Evolutionary conservation across 2,888 invertebrate species (phyloP).

Genomic region (Ornithoptera alexandrae): DNA sequence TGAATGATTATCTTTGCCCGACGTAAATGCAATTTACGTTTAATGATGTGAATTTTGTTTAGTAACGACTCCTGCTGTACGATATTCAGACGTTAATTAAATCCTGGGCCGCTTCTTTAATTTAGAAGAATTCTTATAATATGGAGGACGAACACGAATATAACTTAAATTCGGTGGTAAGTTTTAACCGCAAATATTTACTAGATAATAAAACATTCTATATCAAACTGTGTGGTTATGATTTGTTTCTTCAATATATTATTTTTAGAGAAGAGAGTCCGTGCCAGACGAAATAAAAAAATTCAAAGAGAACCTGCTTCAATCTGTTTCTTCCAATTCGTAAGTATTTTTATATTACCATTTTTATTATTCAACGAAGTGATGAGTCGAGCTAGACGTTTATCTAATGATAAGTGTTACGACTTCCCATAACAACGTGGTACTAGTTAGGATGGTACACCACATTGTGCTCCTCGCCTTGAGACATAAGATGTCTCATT

Average conservation of each 20-base stretch:
- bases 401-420: no score
- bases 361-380: no score
- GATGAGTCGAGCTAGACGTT: no score
- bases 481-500: no score
- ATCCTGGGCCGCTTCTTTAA: conserved; percentile 37
- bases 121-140: conserved; percentile 39
- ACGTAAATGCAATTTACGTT: conserved; percentile 66
- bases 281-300: conserved; percentile 65
- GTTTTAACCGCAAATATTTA: conserved; percentile 29
- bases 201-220: not conserved
- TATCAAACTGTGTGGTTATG: not conserved
- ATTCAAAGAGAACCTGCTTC: conserved; percentile 67
- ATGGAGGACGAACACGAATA: conserved; percentile 35
- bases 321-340: conserved; percentile 58
- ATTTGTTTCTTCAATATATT: not conserved
- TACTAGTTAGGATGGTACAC: no score
- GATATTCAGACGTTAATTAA: conserved; percentile 53
- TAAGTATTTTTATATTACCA: conserved; percentile 44
- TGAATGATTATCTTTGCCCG: conserved; percentile 65
- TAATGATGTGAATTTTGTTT: conserved; percentile 57
- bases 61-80: conserved; percentile 53
- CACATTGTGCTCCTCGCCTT: no score
- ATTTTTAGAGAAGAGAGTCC: conserved; percentile 13
- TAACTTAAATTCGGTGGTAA: conserved; percentile 45
- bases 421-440: no score